Evolutionary conservation across 1,140 invertebrate genomes (phyloP).

Genomic region (Diuraphis noxia): DNA sequence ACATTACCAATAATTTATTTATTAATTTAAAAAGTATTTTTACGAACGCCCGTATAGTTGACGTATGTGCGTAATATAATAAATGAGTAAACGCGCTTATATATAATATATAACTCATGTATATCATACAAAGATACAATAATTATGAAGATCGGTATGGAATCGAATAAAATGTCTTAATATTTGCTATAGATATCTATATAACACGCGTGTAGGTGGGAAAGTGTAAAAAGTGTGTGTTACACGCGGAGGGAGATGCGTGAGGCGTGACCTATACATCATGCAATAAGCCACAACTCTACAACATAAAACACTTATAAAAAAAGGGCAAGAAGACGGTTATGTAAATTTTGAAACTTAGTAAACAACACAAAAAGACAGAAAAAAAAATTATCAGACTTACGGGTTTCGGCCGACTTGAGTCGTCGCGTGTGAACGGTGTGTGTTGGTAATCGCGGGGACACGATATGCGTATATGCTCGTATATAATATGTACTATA

Average conservation of each 20-base stretch:
- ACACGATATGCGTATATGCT: neutral
- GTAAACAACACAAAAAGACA: conserved; percentile 16
- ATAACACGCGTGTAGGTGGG: neutral
- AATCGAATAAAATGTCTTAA: neutral
- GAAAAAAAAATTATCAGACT: conserved; percentile 46
- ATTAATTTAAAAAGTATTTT: neutral
- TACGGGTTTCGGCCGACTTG: conserved; percentile 51
- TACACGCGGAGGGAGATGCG: neutral
- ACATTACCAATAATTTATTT: too few relatives aligned
- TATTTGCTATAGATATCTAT: neutral
- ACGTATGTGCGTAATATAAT: neutral
- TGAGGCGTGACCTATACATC: neutral
- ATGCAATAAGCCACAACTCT: conserved; percentile 50
- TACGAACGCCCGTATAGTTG: too few relatives aligned
- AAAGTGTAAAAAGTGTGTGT: neutral
- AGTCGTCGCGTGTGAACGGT: conserved; percentile 47
- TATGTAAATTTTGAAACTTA: conserved; percentile 41
- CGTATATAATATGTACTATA: neutral
- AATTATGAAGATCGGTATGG: neutral
- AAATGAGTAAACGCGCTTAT: neutral
- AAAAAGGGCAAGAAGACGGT: conserved; percentile 36
- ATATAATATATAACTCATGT: neutral
- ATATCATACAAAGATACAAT: neutral
- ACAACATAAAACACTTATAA: neutral
- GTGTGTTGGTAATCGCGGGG: neutral